A percentile compares a stretch with the other conserved stretches of the same genome.
Evolutionary conservation across 2,888 invertebrate species (phyloP).

Genomic region (Luffia ferchaultella): DNA sequence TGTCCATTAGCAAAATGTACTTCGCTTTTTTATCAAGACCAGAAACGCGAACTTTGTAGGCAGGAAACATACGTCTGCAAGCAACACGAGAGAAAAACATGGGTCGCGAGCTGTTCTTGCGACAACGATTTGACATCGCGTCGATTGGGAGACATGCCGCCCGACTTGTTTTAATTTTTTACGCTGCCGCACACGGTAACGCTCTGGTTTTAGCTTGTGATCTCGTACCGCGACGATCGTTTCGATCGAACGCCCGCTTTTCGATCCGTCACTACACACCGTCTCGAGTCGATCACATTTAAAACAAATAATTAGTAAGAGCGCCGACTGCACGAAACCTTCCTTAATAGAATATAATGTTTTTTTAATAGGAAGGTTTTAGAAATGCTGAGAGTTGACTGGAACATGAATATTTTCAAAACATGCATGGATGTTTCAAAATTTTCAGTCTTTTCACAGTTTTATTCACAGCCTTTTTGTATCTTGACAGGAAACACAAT

Average conservation of each 20-base stretch:
- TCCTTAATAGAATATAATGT: too few relatives aligned
- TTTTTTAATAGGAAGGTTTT: too few relatives aligned
- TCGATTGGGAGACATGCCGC: slow-evolving; percentile 56
- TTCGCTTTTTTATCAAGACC: slow-evolving; percentile 97
- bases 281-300: slow-evolving; percentile 14
- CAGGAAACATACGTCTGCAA: slow-evolving; percentile 97
- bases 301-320: slow-evolving; percentile 15
- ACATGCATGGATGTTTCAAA: too few relatives aligned
- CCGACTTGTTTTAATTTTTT: slow-evolving; percentile 51
- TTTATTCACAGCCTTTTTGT: too few relatives aligned
- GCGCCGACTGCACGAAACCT: slow-evolving; percentile 15
- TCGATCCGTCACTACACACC: slow-evolving; percentile 5
- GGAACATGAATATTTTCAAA: too few relatives aligned
- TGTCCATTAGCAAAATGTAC: slow-evolving; percentile 97
- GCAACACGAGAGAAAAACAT: slow-evolving; percentile 66
- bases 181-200: slow-evolving; percentile 29
- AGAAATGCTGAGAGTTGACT: too few relatives aligned
- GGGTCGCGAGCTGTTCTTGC: slow-evolving; percentile 56
- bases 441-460: too few relatives aligned
- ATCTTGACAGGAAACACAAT: too few relatives aligned
- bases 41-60: slow-evolving; percentile 95
- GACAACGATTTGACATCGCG: slow-evolving; percentile 59
- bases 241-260: not conserved
- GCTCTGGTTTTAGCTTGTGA: slow-evolving; percentile 59
- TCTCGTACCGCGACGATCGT: slow-evolving; percentile 35